Conservation (phyloP, 2,888 invertebrate genomes). For the Galerucella nymphaeae region DNA sequence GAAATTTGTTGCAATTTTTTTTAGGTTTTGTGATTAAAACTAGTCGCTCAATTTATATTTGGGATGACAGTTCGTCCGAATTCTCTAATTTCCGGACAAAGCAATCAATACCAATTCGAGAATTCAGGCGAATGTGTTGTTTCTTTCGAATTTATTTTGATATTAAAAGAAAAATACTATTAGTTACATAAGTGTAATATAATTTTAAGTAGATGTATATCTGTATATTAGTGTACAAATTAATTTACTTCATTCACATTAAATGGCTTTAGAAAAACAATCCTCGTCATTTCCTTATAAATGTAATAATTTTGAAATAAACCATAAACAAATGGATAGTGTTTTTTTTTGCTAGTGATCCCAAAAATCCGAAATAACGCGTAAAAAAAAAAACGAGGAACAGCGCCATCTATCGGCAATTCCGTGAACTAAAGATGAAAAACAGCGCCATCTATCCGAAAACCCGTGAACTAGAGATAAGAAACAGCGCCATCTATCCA, state of each 20-base stretch:
- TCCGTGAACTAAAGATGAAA: no score
- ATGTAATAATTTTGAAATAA: slow-evolving; percentile 41
- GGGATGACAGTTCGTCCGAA: slow-evolving; percentile 37
- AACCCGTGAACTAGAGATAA: no score
- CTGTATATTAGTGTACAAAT: slow-evolving; percentile 62
- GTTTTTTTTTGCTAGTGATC: not conserved
- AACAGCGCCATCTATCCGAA: no score
- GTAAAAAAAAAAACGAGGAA: no score
- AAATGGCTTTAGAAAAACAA: slow-evolving; percentile 51
- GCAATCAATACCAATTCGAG: slow-evolving; percentile 27
- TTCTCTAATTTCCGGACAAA: slow-evolving; percentile 47
- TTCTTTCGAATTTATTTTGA: slow-evolving; percentile 49
- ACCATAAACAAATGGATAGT: slow-evolving; percentile 14
- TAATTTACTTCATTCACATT: slow-evolving; percentile 56
- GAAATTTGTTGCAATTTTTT: slow-evolving; percentile 53
- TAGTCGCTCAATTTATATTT: slow-evolving; percentile 60
- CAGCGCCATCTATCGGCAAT: no score
- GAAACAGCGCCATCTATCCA: no score
- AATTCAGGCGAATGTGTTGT: slow-evolving; percentile 37
- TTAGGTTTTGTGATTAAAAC: slow-evolving; percentile 63
- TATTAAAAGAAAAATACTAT: slow-evolving; percentile 48
- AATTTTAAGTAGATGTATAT: slow-evolving; percentile 53
- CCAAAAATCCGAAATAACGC: no score
- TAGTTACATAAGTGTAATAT: slow-evolving; percentile 49
- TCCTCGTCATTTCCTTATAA: slow-evolving; percentile 51